Base-by-base conservation (phyloP, 2,113 vertebrate genomes). In the Apistogramma diplotaenia region DNA sequence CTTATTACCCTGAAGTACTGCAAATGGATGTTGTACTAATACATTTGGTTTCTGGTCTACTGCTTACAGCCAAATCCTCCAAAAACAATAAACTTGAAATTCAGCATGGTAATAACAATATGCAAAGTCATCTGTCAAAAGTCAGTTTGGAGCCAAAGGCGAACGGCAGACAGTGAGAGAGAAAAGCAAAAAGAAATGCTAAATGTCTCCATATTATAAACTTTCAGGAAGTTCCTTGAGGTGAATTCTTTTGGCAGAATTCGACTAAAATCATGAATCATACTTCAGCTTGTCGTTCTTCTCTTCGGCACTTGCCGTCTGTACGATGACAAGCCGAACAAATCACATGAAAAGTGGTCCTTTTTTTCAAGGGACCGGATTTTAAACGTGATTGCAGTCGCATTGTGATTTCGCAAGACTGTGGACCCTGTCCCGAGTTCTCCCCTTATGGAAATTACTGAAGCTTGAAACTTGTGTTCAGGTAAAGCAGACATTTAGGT, bases 71-170 rank as follows among this genome's bases (percentile, higher is more conserved):
- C 77, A 84, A 77, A 87, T 85, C 75, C 54, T 90, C 86, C 88
- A 93, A 90, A 87, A 89, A 86, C 81, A 93, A 92, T 91, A 87
- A 84, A 82, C 70, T 85, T 73, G 76, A 86, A 88, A 79, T 91
- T 83, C 71, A 79, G 83, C 60, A 82, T 83, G 55, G 57, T 83
- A 88, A 86, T 85, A 91, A 85, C 74, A 88, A 85, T 86, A 88
- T 87, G 89, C 80, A 91, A 90, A 92, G 60, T 91, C 87, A 90
- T 93, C 85, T 78, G 79, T 94, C 88, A 90, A 76, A 85, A 78
- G 84, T 85, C 61, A 19, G 46, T 84, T 79, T 89, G 40, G 25
- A 77, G 90, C 91, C 89, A 86, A 84, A 86, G 76, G 89, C 92
- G 82, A 84, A 82, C 65, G 77, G 56, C 37, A 87, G 74, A 81